Evolutionary conservation across 2,888 invertebrate genomes (phyloP), one percentile per base, ranked within the genome.

Genomic region (Nymphalis polychloros): DNA sequence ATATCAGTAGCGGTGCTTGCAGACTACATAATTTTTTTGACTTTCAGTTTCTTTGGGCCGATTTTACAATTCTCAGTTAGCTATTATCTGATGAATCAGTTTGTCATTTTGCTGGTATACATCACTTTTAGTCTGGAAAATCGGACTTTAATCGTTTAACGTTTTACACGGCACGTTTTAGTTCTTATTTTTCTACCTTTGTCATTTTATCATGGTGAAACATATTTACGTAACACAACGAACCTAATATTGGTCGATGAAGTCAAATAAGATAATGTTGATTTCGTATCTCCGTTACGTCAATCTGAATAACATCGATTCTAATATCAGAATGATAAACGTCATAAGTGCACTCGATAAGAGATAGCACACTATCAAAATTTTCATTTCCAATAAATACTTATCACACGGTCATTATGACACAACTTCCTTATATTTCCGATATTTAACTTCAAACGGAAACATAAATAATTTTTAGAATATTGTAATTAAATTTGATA

Each of bases 271-370:
- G 50, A 19, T 68, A 52, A 60, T 13, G 20, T 23, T 23, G 35
- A 55, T 46, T 57, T 62, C 49, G 46, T 64, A 31, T 57, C 27
- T 5, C 4, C 27, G 50, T 68, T 59, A 61, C 68, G 64, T 64
- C 61, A 60, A 20, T 49, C 17, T 47, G 35, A 20, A 48, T 52
- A 31, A 31, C 35, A 57, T 31, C 31, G 31, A 16, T 41, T 60
- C n/a, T 13, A 52, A 27, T 60, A 68, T 63, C 63, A 16, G 47
- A 31, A 35, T 31, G 27, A 53, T 63, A 46, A 61, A 68, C 64
- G 68, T 64, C 68, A 64, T n/a, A 47, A 23, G 50, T 49, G 60
- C 41, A 13, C 17, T 16, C 23, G 68, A 68, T 68, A 68, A 68
- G 23, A 20, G 41, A 63, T 13, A 63, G 59, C 20, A 27, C 20